Evolutionary conservation across 53 echinoderm and acorn worm genomes (phyloP).

Genomic region (Crossaster papposus): DNA sequence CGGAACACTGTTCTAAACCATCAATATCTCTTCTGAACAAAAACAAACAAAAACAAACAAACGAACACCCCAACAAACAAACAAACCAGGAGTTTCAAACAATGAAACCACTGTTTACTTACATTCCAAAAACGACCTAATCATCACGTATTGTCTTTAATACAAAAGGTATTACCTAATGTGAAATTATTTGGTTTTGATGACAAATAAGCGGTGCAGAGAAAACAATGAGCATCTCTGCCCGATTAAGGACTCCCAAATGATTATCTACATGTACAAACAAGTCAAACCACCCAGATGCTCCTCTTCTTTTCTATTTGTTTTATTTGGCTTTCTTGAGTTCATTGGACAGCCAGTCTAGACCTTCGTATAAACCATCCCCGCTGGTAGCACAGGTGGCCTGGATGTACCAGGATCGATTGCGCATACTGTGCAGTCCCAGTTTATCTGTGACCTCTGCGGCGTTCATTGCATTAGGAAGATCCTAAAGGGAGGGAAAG

Average conservation of each 20-base stretch:
- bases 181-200: too few species aligned
- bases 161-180: too few species aligned
- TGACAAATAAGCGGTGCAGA: too few species aligned
- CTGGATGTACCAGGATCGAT: constrained; percentile 88
- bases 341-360: constrained; percentile 84
- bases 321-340: constrained; percentile 70
- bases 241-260: neutral
- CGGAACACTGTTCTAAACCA: too few species aligned
- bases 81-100: too few species aligned
- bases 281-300: neutral
- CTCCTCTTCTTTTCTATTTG: neutral
- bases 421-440: constrained; percentile 64
- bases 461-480: constrained; percentile 87
- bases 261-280: neutral
- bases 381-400: constrained; percentile 91
- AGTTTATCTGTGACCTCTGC: constrained; percentile 80
- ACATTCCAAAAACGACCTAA: too few species aligned
- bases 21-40: too few species aligned
- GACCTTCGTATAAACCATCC: constrained; percentile 95
- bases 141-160: too few species aligned
- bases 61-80: too few species aligned
- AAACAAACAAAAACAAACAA: too few species aligned
- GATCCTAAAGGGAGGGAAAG: constrained; percentile 62
- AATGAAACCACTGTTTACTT: too few species aligned
- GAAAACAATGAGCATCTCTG: too few species aligned